A percentile compares a stretch with the other conserved stretches of the same genome.
Evolutionary conservation across 2,888 invertebrate genomes (phyloP).

Genomic region (Drosophila setosimentum): DNA sequence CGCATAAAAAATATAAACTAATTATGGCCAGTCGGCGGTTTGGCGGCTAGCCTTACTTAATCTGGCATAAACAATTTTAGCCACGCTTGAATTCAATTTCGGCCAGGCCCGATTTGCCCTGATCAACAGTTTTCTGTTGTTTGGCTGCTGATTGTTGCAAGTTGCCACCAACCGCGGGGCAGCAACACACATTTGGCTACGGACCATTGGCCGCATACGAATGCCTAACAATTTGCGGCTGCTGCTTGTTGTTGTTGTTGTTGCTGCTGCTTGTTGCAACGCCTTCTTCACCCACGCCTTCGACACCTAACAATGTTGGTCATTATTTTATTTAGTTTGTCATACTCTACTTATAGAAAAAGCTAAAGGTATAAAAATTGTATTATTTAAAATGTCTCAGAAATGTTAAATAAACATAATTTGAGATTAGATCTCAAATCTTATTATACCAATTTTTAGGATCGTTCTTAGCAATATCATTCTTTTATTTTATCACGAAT

Average conservation of each 20-base stretch:
- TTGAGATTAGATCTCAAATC: neutral
- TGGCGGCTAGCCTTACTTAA: constrained; percentile 28
- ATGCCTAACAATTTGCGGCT: constrained; percentile 19
- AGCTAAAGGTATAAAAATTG: neutral
- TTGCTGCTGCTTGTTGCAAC: constrained; percentile 41
- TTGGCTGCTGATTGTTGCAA: constrained; percentile 61
- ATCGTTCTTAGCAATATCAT: neutral
- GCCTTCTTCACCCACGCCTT: constrained; percentile 66
- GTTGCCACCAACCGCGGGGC: constrained; percentile 20
- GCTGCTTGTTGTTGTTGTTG: constrained; percentile 8
- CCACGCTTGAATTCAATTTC: constrained; percentile 74
- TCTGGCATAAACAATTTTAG: constrained; percentile 72
- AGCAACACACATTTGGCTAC: constrained; percentile 51
- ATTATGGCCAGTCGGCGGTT: constrained; percentile 51
- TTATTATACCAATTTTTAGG: neutral
- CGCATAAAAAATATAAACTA: constrained; percentile 72
- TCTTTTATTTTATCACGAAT: neutral
- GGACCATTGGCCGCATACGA: constrained; percentile 50
- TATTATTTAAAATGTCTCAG: neutral
- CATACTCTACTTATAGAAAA: constrained; percentile 41
- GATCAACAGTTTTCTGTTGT: constrained; percentile 25
- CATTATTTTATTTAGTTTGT: constrained; percentile 60
- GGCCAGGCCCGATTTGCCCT: constrained; percentile 29
- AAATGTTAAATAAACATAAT: neutral
- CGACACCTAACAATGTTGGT: constrained; percentile 53